Evolutionary conservation across 2,113 vertebrate species (phyloP).

Genomic region (Podarcis raffonei): DNA sequence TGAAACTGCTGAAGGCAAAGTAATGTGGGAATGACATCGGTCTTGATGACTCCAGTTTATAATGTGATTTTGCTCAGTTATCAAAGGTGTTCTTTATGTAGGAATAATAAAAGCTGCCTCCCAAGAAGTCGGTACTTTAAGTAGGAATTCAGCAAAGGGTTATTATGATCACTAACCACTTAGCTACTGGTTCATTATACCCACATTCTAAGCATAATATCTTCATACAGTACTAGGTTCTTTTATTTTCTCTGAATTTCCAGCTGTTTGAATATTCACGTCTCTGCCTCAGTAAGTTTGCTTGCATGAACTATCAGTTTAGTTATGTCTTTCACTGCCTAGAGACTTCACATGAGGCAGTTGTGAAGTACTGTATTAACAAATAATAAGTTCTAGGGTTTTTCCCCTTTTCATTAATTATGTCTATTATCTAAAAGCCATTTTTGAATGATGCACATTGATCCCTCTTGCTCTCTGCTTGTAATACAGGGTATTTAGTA

Average conservation of each 20-base stretch:
- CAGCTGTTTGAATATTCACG: not conserved
- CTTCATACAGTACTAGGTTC: conserved; percentile 42
- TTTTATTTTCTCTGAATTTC: conserved; percentile 22
- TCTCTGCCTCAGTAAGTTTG: not conserved
- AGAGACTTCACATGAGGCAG: too few species aligned
- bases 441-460: not conserved
- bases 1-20: conserved; percentile 18
- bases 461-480: not conserved
- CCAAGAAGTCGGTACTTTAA: conserved; percentile 64
- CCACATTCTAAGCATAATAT: conserved; percentile 14
- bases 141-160: conserved; percentile 48
- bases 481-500: not conserved
- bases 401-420: not conserved
- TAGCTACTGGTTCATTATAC: conserved; percentile 26
- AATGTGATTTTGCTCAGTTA: conserved; percentile 41
- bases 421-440: not conserved
- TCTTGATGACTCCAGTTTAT: conserved; percentile 31
- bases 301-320: not conserved
- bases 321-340: not conserved
- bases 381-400: not conserved
- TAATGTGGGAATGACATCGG: conserved; percentile 2
- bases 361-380: not conserved
- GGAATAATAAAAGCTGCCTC: conserved; percentile 58
- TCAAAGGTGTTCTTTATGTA: conserved; percentile 69
- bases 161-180: conserved; percentile 61